Evolutionary conservation across 2,797 vertebrate genomes (phyloP).

Genomic region (Hybognathus amarus): DNA sequence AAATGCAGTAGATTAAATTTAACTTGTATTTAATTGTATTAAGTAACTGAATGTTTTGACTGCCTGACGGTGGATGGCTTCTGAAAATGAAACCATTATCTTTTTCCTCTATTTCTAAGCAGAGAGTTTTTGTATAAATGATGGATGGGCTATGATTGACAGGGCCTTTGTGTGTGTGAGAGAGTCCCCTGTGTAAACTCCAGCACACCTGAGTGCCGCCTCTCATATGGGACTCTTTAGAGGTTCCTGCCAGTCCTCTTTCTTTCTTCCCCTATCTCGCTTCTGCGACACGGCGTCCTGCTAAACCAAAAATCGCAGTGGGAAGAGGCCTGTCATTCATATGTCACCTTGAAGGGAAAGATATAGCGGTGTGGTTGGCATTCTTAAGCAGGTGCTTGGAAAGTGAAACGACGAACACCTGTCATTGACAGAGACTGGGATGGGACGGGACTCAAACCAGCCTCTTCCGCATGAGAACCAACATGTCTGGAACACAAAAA

Average conservation of each 20-base stretch:
- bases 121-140: not conserved
- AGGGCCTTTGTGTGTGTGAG: constrained; percentile 10
- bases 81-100: not conserved
- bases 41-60: not conserved
- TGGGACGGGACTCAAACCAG: not conserved
- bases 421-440: not conserved
- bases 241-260: constrained; percentile 7
- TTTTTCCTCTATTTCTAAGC: not conserved
- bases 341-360: constrained; percentile 12
- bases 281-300: constrained; percentile 12
- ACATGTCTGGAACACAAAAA: not conserved
- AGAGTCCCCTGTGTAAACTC: constrained; percentile 28
- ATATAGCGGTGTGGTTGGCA: not conserved
- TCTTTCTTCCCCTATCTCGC: constrained; percentile 6
- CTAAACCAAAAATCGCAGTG: constrained; percentile 15
- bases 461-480: not conserved
- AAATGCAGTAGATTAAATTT: not conserved
- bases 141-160: constrained; percentile 31
- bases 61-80: not conserved
- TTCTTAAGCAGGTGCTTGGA: constrained; percentile 28
- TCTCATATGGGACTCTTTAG: constrained; percentile 8
- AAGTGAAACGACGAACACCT: not conserved
- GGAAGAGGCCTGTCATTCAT: constrained; percentile 42
- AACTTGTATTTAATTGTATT: not conserved
- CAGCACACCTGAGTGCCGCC: constrained; percentile 9